These are phyloP conservation scores for Eunapius fragilis DNA, from an alignment of 37 sponge, comb jelly and placozoan genomes.

Conservation along the genomic window DNA sequence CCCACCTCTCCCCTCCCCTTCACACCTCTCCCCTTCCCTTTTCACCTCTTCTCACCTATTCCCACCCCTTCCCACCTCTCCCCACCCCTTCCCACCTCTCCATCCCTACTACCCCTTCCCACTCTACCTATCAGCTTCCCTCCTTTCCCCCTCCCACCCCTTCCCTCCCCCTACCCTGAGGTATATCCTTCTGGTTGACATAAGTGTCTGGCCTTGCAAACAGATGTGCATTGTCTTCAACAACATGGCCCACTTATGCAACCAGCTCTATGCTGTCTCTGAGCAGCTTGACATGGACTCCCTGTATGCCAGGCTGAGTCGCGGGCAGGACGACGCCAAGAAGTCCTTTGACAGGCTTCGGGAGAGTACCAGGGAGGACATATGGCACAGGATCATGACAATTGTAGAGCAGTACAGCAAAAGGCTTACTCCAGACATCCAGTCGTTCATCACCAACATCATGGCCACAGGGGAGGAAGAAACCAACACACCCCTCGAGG, in stretches of 20 bases:
- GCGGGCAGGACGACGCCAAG: neutral
- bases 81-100: too few species aligned
- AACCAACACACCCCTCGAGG: neutral
- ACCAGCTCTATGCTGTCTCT: neutral
- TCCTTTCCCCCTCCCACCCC: constrained; percentile 77
- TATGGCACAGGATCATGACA: constrained; percentile 8
- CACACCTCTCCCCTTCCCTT: too few species aligned
- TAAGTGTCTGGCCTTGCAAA: neutral
- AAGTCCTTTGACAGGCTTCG: neutral
- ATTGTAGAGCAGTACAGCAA: neutral
- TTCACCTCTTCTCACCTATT: too few species aligned
- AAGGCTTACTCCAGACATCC: neutral
- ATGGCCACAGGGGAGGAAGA: neutral
- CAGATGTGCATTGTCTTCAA: neutral
- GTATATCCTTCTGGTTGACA: neutral
- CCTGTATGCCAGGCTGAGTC: neutral
- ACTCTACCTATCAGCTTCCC: constrained; percentile 78
- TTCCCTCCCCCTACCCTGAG: neutral
- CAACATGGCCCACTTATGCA: neutral
- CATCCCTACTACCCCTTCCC: too few species aligned
- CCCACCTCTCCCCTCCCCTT: too few species aligned
- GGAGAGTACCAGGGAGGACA: constrained; percentile 15
- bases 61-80: too few species aligned
- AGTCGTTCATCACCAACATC: neutral
- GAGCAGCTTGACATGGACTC: neutral